Base-by-base conservation (phyloP, 2,797 vertebrate genomes). In the Percopsis omiscomaycus region DNA sequence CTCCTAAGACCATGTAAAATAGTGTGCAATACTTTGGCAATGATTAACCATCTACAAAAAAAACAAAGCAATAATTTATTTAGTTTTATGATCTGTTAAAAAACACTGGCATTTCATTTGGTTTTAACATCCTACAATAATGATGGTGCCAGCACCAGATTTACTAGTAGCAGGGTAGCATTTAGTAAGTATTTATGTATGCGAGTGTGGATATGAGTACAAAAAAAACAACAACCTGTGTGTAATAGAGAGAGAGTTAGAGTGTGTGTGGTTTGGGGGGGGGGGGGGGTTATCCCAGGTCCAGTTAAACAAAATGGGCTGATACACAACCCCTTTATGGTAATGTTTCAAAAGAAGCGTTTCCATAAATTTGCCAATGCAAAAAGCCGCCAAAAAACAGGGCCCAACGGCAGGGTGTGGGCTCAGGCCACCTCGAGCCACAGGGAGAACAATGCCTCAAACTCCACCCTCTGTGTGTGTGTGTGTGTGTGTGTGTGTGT, bases 381-480 rank as follows among this genome's bases (percentile, higher is more conserved):
- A n/a, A n/a, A n/a, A n/a, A n/a, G n/a, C n/a, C n/a, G n/a, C 90
- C 92, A 93, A 91, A 92, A 69, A 83, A 53, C 42, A 58, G 51
- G 59, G 65, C 66, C 12, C 53, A 74, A 79, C 48, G 32, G 75
- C 79, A 80, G 87, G 85, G 84, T 80, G 87, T 86, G 75, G 79
- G 64, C 53, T 93, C 90, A 89, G 89, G 71, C 91, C 90, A 92
- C 88, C 84, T 88, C 82, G 63, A 86, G 84, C 82, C 87, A 88
- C 81, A 64, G 74, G 68, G 80, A 63, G 70, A 89, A 91, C 85
- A 91, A 89, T 85, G 59, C 65, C 52, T 2, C 44, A 0, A 58
- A 54, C 89, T 84, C 88, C 88, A 68, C 89, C 81, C 83, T 65
- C 57, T 64, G 71, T 57, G 47, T 53, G 47, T 32, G 58, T 61